Evolutionary conservation across 2,888 invertebrate genomes (phyloP).

Genomic region (Antheraea yamamai): DNA sequence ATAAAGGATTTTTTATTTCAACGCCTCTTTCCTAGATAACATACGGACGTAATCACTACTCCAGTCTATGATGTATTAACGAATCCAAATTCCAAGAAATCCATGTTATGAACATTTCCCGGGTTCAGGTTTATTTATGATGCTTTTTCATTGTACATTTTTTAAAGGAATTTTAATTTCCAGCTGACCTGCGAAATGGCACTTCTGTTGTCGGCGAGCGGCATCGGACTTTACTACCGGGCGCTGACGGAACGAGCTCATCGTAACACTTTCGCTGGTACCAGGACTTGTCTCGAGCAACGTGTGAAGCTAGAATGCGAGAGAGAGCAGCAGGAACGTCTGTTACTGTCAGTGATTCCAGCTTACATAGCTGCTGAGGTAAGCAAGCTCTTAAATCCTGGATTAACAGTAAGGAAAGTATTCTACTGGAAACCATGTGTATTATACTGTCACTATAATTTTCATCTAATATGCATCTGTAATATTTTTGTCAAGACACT

Average conservation of each 20-base stretch:
- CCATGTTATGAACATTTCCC: no score
- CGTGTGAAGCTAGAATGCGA: constrained; percentile 96
- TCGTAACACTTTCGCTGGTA: constrained; percentile 93
- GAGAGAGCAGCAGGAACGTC: constrained; percentile 95
- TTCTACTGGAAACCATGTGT: no score
- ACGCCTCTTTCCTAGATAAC: no score
- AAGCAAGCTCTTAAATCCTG: constrained; percentile 46
- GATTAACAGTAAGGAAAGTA: no score
- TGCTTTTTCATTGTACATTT: background rate
- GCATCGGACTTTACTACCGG: constrained; percentile 94
- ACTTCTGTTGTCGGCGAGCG: constrained; percentile 88
- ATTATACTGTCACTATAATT: no score
- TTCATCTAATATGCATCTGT: no score
- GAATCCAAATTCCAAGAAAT: no score
- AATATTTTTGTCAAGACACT: no score
- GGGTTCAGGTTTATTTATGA: background rate
- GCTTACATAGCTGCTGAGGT: constrained; percentile 98
- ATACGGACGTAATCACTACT: no score
- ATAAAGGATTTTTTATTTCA: no score
- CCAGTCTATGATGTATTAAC: no score
- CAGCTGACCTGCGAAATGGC: constrained; percentile 90
- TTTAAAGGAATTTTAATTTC: constrained; percentile 16
- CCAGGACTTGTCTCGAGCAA: constrained; percentile 94
- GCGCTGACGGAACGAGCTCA: constrained; percentile 94
- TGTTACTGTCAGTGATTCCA: constrained; percentile 95